These are phyloP conservation scores for Podabrus alpinus DNA, from an alignment of 2,888 invertebrate species.

Conservation along the genomic window DNA sequence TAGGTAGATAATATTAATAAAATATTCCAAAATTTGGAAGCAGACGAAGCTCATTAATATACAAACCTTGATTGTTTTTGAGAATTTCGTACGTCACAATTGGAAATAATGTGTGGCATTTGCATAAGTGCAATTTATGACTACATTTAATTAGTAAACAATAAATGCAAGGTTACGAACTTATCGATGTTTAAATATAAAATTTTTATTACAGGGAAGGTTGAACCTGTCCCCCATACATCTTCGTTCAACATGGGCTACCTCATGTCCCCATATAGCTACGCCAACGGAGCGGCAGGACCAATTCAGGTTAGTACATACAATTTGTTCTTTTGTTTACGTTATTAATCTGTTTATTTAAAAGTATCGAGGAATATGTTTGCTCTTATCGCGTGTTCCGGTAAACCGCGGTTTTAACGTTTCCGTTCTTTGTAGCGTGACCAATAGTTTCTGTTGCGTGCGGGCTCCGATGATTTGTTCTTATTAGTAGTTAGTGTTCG, in stretches of 20 bases:
- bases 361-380: conserved; percentile 14
- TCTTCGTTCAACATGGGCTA: conserved; percentile 90
- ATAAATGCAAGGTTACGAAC: neutral
- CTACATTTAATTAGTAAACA: neutral
- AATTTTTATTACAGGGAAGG: conserved; percentile 67
- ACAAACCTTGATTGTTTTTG: too few species aligned
- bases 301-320: conserved; percentile 79
- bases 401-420: conserved; percentile 29
- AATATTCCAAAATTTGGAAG: too few species aligned
- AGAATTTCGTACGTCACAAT: neutral
- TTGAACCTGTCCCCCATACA: conserved; percentile 79
- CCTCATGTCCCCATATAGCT: conserved; percentile 87
- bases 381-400: conserved; percentile 31
- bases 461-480: conserved; percentile 18
- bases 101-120: neutral
- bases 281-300: conserved; percentile 86
- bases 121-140: neutral
- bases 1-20: too few species aligned
- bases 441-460: conserved; percentile 29
- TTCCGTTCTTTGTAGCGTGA: conserved; percentile 27
- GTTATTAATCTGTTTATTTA: conserved; percentile 18
- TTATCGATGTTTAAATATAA: neutral
- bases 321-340: neutral
- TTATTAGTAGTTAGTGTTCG: conserved; percentile 26
- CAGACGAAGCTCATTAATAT: too few species aligned